Evolutionary conservation across 2,797 vertebrate genomes (phyloP), one percentile per base, ranked within the genome.

Genomic region (Heterohyrax brucei): DNA sequence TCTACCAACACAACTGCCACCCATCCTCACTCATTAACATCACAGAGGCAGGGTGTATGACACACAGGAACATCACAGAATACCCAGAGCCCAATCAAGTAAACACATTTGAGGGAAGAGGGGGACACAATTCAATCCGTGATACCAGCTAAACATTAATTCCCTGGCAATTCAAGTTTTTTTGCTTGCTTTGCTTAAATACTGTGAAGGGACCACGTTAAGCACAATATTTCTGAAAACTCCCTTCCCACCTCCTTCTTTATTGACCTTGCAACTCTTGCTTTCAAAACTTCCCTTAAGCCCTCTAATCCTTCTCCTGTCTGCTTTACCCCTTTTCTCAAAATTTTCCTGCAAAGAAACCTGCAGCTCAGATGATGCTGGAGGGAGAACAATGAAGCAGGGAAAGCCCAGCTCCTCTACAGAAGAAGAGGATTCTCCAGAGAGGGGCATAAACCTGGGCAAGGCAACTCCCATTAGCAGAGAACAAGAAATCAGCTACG

Each of bases 201-300:
- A 80, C 26, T 48, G 56, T 39, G 28, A 70, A 68, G 50, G 22
- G 53, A 24, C 6, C n/a, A 50, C 48, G 9, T 10, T 78, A 79
- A 94, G 10, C 62, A 78, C 22, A 44, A 50, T 81, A 53, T 89
- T 96, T 94, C 53, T 83, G 61, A 84, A 85, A 91, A 66, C 70
- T 30, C 76, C 3, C 14, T 46, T 61, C 10, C 48, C 14, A 13
- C 72, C 59, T 76, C 53, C 1, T 89, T 66, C 28, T 61, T 82
- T 66, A 62, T 87, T 80, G 73, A n/a, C 46, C 75, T 59, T 70
- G 4, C 1, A 33, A 39, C 24, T 87, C 18, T 76, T 48, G 24
- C 22, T 76, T 26, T 76, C 73, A 76, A 48, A 48, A 48, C 44
- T 80, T 78, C 53, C 24, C 10, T 7, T n/a, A 30, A 83, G 26